These are phyloP conservation scores for Sipha flava DNA, from an alignment of 1,140 invertebrate genomes.

Conservation along the genomic window DNA sequence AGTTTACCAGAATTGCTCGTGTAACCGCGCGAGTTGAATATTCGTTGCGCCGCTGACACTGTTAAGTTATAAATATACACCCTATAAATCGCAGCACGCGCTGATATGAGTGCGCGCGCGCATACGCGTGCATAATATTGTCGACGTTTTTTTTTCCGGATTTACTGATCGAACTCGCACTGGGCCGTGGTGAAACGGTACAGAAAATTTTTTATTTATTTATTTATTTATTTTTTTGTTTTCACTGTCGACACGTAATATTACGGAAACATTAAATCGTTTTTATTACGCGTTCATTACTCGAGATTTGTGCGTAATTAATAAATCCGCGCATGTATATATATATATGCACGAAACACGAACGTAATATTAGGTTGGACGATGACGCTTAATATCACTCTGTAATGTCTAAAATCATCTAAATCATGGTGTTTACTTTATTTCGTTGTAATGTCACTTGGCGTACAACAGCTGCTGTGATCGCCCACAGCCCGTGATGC, in stretches of 20 bases:
- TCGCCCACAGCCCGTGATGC: not conserved
- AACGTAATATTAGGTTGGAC: too few relatives aligned
- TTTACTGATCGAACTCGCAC: too few relatives aligned
- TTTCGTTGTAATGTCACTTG: constrained; percentile 16
- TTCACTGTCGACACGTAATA: too few relatives aligned
- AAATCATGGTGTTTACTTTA: not conserved
- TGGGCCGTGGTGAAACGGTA: too few relatives aligned
- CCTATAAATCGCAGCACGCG: not conserved
- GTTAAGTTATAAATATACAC: not conserved
- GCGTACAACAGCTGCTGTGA: constrained; percentile 6
- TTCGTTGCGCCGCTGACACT: not conserved
- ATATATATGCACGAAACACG: too few relatives aligned
- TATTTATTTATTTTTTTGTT: too few relatives aligned
- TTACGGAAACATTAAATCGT: too few relatives aligned
- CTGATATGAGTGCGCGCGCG: not conserved
- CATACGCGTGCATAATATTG: not conserved
- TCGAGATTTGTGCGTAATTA: too few relatives aligned
- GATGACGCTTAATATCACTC: too few relatives aligned
- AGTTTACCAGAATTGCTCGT: not conserved
- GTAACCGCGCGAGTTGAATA: not conserved
- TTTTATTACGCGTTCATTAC: too few relatives aligned
- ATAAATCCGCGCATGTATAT: not conserved
- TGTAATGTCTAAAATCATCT: not conserved
- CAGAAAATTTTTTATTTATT: too few relatives aligned
- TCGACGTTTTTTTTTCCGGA: too few relatives aligned